Base-by-base conservation (phyloP, 2,888 invertebrate genomes). In the Galerucella pusilla region DNA sequence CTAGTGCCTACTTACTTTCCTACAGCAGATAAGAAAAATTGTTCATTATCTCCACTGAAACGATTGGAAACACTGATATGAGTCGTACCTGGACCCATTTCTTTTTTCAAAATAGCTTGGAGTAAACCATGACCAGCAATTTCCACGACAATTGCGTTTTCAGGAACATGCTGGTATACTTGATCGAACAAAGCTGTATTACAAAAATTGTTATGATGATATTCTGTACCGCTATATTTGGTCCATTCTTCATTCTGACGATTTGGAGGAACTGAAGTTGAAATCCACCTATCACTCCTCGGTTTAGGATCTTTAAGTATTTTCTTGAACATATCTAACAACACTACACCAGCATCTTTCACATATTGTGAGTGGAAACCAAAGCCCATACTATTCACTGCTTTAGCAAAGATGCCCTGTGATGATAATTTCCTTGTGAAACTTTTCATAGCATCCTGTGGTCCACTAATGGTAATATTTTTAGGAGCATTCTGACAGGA, bases 381-480 rank as follows among this genome's bases (percentile, higher is more conserved):
- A 78, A 95, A 93, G 81, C 94, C 94, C 71, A 94, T 92, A 83
- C 94, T 93, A 9, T 93, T 91, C 0, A 97, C 94, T 83, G 93
- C 92, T 79, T 92, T 92, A 0, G 94, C 94, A 82, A 94, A 95
- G 69, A 95, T 90, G 0, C 91, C 92, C 79, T 94, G 91, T 0
- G 89, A 88, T 77, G 92, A 90, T 35, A 96, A 86, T 78, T 92
- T 88, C 1, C 89, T 89, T 0, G 94, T 91, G 84, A 95, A 94
- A 68, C 83, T 86, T 80, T 90, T 89, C 85, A 96, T 91, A 61
- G 91, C 89, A 7, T 92, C 92, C 46, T 91, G 91, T 0, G 96
- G 96, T 0, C 97, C 97, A 2, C 97, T 97, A 80, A 98, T 93
- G n/a, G 97, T 97, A 73, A 95, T 93, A 64, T 94, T 96, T 82